These are phyloP conservation scores for Cylloceria caligata DNA, from an alignment of 2,888 invertebrate genomes.

Conservation along the genomic window DNA sequence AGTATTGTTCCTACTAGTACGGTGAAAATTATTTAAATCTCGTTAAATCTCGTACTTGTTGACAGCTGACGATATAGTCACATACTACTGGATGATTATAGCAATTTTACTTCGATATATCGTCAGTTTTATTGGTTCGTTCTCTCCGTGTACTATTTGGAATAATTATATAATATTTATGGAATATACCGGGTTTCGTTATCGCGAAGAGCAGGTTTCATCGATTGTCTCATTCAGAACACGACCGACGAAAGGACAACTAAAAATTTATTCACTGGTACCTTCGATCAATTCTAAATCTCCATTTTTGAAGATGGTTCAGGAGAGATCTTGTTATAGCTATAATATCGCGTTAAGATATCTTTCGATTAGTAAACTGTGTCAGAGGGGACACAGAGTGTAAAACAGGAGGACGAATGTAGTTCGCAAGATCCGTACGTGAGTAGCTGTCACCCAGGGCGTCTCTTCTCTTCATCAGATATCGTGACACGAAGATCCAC, in stretches of 20 bases:
- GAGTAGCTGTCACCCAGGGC: slow-evolving; percentile 79
- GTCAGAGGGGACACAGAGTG: slow-evolving; percentile 52
- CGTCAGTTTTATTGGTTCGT: no score
- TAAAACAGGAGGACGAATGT: slow-evolving; percentile 43
- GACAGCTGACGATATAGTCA: no score
- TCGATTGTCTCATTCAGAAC: neutral
- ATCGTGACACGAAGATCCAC: slow-evolving; percentile 74
- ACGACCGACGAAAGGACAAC: neutral
- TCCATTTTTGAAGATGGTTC: neutral
- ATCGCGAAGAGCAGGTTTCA: neutral
- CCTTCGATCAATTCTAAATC: neutral
- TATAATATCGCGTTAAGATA: slow-evolving; percentile 42
- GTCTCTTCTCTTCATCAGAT: slow-evolving; percentile 81
- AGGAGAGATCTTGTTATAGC: neutral
- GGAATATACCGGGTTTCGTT: no score
- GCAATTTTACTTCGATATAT: no score
- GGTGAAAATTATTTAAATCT: no score
- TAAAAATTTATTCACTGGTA: neutral
- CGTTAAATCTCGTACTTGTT: no score
- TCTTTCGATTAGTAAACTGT: slow-evolving; percentile 54
- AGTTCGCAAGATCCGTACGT: slow-evolving; percentile 71
- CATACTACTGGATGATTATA: no score
- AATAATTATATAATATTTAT: no score
- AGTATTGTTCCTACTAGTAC: no score
- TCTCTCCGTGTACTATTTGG: no score